Evolutionary conservation across 1,140 invertebrate genomes (phyloP).

Genomic region (Macrobrachium nipponense): DNA sequence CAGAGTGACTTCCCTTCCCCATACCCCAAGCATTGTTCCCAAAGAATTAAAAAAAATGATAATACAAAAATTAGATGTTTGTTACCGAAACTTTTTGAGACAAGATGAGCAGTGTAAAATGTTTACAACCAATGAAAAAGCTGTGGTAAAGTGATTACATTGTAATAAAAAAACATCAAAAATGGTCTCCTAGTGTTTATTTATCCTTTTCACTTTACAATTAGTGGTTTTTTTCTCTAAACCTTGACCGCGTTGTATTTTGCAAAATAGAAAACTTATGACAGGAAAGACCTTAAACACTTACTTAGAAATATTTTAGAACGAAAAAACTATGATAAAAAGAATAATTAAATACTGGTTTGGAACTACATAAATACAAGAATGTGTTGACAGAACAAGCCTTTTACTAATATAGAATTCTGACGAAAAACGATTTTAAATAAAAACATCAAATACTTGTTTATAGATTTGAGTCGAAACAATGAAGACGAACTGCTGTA

Average conservation of each 20-base stretch:
- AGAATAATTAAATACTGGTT: too few species aligned
- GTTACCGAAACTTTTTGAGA: constrained; percentile 58
- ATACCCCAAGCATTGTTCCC: constrained; percentile 55
- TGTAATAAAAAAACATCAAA: constrained; percentile 59
- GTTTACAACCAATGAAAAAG: constrained; percentile 60
- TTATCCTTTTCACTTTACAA: background rate
- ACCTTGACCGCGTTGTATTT: background rate
- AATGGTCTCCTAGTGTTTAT: constrained; percentile 2
- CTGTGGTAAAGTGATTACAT: constrained; percentile 60
- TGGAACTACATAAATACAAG: too few species aligned
- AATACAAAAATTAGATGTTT: constrained; percentile 58
- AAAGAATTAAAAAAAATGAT: constrained; percentile 45
- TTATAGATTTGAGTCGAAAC: too few species aligned
- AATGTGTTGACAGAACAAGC: too few species aligned
- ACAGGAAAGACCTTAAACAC: too few species aligned
- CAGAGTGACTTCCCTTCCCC: constrained; percentile 19
- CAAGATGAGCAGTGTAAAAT: constrained; percentile 57
- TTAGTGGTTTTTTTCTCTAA: background rate
- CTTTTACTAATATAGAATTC: too few species aligned
- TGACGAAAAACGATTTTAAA: too few species aligned
- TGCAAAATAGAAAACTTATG: too few species aligned
- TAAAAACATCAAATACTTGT: too few species aligned
- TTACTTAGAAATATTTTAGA: too few species aligned
- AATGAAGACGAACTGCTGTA: too few species aligned
- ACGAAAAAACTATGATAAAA: too few species aligned